Conservation (phyloP, 2,797 vertebrate genomes). For the Betta splendens region DNA sequence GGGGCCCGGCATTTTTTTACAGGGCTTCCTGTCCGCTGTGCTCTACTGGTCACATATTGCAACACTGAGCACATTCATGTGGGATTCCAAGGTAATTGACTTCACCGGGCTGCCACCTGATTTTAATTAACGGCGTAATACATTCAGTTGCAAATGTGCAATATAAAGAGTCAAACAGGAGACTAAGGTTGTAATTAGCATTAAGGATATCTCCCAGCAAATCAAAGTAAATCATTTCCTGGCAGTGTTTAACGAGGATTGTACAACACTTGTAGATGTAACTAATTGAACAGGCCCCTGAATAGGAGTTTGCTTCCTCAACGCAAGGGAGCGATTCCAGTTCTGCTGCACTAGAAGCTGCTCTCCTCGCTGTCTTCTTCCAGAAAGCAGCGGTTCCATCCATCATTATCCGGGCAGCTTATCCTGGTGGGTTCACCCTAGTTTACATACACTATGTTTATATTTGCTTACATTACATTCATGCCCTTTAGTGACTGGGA, state of each 20-base stretch:
- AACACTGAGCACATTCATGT: conserved; percentile 35
- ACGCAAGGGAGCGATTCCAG: conserved; percentile 9
- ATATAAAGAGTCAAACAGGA: conserved; percentile 55
- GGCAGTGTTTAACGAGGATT: conserved; percentile 33
- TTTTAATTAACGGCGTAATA: conserved; percentile 74
- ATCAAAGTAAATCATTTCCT: conserved; percentile 62
- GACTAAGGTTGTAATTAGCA: conserved; percentile 74
- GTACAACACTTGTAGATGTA: conserved; percentile 33
- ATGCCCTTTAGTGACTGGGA: conserved; percentile 14
- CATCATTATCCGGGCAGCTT: too few relatives aligned
- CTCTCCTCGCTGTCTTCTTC: too few relatives aligned
- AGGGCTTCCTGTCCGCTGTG: conserved; percentile 36
- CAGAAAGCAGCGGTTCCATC: too few relatives aligned
- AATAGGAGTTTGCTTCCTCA: conserved; percentile 38
- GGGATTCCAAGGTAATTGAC: conserved; percentile 71
- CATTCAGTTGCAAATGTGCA: conserved; percentile 46
- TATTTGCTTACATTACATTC: conserved; percentile 15
- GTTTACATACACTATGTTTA: conserved; percentile 21
- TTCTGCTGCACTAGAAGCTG: conserved; percentile 11
- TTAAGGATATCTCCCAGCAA: conserved; percentile 60
- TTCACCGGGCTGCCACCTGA: conserved; percentile 57
- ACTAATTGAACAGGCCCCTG: conserved; percentile 56
- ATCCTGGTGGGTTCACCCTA: too few relatives aligned
- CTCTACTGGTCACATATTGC: conserved; percentile 49
- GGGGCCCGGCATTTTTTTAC: conserved; percentile 24